Evolutionary conservation across 1,140 invertebrate genomes (phyloP).

Genomic region (Sitodiplosis mosellana): DNA sequence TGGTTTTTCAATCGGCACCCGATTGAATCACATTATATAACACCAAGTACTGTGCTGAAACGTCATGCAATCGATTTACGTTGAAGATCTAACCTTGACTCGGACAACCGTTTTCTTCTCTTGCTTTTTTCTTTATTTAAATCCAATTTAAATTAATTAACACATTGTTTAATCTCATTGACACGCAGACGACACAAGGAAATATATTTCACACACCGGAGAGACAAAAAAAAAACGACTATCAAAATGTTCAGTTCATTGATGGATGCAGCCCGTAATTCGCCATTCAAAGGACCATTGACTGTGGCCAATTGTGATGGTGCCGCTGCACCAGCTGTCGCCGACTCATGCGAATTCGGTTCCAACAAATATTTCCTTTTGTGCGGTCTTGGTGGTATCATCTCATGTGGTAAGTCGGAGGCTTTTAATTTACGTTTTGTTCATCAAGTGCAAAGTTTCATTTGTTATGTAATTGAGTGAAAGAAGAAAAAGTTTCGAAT

Average conservation of each 20-base stretch:
- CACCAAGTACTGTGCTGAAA: too few species aligned
- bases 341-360: constrained; percentile 81
- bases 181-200: not conserved
- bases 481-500: too few species aligned
- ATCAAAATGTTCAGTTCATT: constrained; percentile 47
- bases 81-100: not conserved
- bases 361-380: constrained; percentile 81
- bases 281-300: constrained; percentile 51
- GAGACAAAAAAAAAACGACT: not conserved
- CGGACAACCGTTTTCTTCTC: too few species aligned
- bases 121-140: not conserved
- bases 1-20: too few species aligned
- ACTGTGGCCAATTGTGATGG: constrained; percentile 39
- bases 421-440: too few species aligned
- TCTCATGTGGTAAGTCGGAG: constrained; percentile 80
- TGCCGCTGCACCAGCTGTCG: constrained; percentile 31
- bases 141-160: not conserved
- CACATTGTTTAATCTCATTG: not conserved
- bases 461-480: too few species aligned
- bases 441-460: not conserved
- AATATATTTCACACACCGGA: too few species aligned
- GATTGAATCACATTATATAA: too few species aligned
- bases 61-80: too few species aligned
- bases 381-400: constrained; percentile 81
- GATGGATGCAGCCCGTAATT: constrained; percentile 50